Evolutionary conservation across 2,888 invertebrate genomes (phyloP).

Genomic region (Prosapia bicincta): DNA sequence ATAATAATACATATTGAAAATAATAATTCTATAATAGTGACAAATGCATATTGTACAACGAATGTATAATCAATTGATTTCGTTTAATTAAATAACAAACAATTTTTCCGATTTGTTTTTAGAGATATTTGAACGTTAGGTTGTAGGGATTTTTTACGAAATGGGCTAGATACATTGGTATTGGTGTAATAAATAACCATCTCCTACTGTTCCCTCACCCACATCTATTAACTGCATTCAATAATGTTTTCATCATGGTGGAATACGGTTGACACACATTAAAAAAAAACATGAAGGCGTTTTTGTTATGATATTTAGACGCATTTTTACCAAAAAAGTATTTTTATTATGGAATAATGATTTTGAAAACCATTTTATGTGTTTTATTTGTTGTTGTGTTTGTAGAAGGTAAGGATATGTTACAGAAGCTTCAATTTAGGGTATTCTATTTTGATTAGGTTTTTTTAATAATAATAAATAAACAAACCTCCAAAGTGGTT

Average conservation of each 20-base stretch:
- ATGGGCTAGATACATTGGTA: neutral
- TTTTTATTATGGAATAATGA: conserved; percentile 24
- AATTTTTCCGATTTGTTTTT: too few relatives aligned
- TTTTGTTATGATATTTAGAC: conserved; percentile 2
- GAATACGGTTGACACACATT: neutral
- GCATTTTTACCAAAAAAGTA: neutral
- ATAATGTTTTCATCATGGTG: conserved; percentile 2
- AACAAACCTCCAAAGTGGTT: neutral
- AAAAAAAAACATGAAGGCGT: neutral
- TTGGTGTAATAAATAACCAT: neutral
- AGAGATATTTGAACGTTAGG: too few relatives aligned
- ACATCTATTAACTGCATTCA: neutral
- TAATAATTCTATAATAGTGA: too few relatives aligned
- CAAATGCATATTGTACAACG: too few relatives aligned
- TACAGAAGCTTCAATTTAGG: neutral
- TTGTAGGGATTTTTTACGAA: too few relatives aligned
- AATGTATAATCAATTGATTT: too few relatives aligned
- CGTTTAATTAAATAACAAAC: too few relatives aligned
- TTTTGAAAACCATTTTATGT: conserved; percentile 13
- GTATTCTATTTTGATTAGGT: neutral
- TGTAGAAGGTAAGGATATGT: neutral
- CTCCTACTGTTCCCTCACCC: too few relatives aligned
- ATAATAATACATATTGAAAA: too few relatives aligned
- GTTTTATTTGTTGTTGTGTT: conserved; percentile 7
- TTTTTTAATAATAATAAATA: too few relatives aligned